Evolutionary conservation across 2,113 vertebrate species (phyloP).

Genomic region (Chelonoidis abingdonii): DNA sequence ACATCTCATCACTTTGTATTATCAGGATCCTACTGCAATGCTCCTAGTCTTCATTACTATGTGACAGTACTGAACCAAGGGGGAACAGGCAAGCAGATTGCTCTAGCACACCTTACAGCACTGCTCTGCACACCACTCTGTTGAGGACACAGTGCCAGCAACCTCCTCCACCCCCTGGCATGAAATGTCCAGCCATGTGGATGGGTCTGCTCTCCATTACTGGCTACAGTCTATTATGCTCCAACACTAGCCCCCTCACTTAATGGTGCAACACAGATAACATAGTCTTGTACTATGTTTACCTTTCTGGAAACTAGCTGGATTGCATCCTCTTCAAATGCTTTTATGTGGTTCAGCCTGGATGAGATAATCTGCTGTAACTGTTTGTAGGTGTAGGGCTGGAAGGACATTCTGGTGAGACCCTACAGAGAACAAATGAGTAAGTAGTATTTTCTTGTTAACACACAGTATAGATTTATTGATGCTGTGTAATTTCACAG

Average conservation of each 20-base stretch:
- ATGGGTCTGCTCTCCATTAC: too few relatives aligned
- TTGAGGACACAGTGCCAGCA: background rate
- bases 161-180: background rate
- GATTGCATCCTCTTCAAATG: slow-evolving; percentile 95
- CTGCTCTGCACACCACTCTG: background rate
- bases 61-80: slow-evolving; percentile 23
- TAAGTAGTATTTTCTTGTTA: background rate
- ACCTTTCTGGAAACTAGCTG: slow-evolving; percentile 97
- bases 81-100: background rate
- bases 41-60: background rate
- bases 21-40: slow-evolving; percentile 13
- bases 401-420: slow-evolving; percentile 96
- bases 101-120: background rate
- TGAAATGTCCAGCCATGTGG: background rate
- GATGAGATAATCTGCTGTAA: slow-evolving; percentile 93
- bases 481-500: background rate
- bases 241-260: too few relatives aligned
- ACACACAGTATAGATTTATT: background rate
- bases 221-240: background rate
- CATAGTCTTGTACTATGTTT: background rate
- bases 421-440: slow-evolving; percentile 80
- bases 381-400: slow-evolving; percentile 95
- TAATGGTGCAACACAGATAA: fast-evolving
- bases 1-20: slow-evolving; percentile 28
- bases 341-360: slow-evolving; percentile 86